These are phyloP conservation scores for Salvator merianae DNA, from an alignment of 2,113 vertebrate species.

Conservation along the genomic window DNA sequence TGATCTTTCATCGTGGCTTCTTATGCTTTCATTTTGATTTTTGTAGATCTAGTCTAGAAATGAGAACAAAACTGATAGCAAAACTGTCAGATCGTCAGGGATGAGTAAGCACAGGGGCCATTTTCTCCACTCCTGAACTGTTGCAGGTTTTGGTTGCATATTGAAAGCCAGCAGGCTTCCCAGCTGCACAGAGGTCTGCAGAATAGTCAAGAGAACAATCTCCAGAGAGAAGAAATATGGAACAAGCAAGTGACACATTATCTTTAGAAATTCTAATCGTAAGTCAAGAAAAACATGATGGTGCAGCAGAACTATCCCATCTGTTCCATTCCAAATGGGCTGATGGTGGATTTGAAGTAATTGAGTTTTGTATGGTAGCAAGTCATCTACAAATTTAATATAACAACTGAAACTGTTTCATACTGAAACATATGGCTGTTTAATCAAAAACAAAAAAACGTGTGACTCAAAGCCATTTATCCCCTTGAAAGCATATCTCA, in stretches of 20 bases:
- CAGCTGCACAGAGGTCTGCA: slow-evolving; percentile 8
- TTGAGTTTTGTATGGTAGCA: slow-evolving; percentile 22
- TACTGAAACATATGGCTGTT: slow-evolving; percentile 28
- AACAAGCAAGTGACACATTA: slow-evolving; percentile 13
- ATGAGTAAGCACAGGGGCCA: background rate
- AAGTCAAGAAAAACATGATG: slow-evolving; percentile 24
- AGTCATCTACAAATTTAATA: slow-evolving; percentile 32
- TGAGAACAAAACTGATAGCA: background rate
- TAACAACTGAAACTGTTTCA: slow-evolving; percentile 19
- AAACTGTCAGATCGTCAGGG: background rate
- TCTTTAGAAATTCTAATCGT: slow-evolving; percentile 26
- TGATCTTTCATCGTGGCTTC: background rate
- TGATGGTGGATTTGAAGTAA: slow-evolving; percentile 16
- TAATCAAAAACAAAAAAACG: slow-evolving; percentile 38
- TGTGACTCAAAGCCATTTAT: slow-evolving; percentile 9
- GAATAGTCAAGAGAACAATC: background rate
- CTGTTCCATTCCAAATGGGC: slow-evolving; percentile 15
- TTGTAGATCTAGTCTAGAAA: background rate
- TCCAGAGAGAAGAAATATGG: slow-evolving; percentile 16
- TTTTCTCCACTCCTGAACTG: background rate
- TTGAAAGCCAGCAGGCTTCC: slow-evolving; percentile 10
- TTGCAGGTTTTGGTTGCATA: background rate
- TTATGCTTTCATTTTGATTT: background rate
- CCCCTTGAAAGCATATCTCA: background rate
- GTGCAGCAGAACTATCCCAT: slow-evolving; percentile 5